Base-by-base conservation (phyloP, 2,888 invertebrate species). In the Cistogaster globosa region DNA sequence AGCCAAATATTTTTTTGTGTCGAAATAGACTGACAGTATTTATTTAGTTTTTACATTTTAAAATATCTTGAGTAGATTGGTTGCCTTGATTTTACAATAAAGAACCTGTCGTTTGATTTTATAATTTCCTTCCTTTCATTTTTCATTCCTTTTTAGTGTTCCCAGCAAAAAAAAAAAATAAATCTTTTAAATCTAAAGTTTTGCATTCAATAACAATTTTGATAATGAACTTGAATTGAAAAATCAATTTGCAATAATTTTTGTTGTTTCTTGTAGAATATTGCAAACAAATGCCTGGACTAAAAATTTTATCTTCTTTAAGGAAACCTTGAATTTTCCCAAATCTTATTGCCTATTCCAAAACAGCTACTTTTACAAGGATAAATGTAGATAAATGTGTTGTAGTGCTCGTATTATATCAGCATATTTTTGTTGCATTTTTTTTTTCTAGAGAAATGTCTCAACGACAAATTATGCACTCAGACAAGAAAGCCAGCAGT, bases 401-500 rank as follows among this genome's bases (percentile, higher is more conserved):
- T 72, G 58, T 60, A 51, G 76, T 69, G 58, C 67, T 32, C 57
- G 57, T 65, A 71, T 82, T 65, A 76, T 57, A 51, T 26, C 36
- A 32, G 48, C 53, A 63, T 55, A 36, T 16, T 55, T 63, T 72
- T 72, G 68, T 74, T 76, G 72, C 69, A 71, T 53, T 62, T 62
- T 51, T 62, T 62, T 51, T 38, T 20, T 53, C 57, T 74, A 12
- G 62, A 18, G 22, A 45, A 62, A 75, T 82, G 82, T 85, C 78
- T 85, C 78, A 82, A 90, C 78, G 75, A 78, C 85, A 85, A 79
- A 85, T 85, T 85, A 85, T 85, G 74, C 85, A 85, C 85, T 82
- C 85, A 82, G 78, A 79, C 82, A 69, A 90, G 89, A 90, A 91
- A 90, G 90, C 89, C 90, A 90, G 91, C 89, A 86, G 90, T 58